Base-by-base conservation (phyloP, 2,797 vertebrate species). In the Nyctalus aviator region DNA sequence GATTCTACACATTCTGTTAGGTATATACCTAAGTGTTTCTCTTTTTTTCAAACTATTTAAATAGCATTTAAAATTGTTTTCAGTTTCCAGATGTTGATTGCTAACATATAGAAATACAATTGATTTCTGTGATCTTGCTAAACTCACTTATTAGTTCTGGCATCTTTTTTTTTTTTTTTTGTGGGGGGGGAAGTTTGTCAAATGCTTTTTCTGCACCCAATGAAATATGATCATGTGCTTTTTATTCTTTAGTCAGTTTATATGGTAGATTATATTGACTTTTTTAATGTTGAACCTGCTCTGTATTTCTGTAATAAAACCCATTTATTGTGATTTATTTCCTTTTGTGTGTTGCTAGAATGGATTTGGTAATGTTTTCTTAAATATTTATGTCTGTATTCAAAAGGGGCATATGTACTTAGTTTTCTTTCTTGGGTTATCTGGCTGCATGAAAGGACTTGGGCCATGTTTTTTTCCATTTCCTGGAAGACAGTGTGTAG, bases 181-280 rank as follows among this genome's bases (percentile, higher is more conserved):
- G n/a, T 41, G 41, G 4, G 44, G 8, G 35, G 71, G 81, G 66
- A 69, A 32, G 86, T 92, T 86, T 75, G 15, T 94, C 35, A 79
- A 62, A 48, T 79, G 27, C 3, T 89, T 89, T 93, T 91, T 35
- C 48, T 93, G 6, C 3, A 75, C 14, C 11, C 37, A 25, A 66
- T 90, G 30, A 88, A 84, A 53, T 44, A 32, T 71, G 53, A 55
- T 79, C 25, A 48, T 41, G 7, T 57, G 81, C 17, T 17, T 88
- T 90, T 90, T 84, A 77, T 88, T 92, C 59, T 81, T 95, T 79
- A 88, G 27, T 79, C 50, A 32, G 10, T 78, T 88, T 78, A 32
- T 78, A 66, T 62, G 23, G 20, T 78, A 87, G 57, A 76, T 71
- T 48, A 55, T 37, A 77, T 77, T 72, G 21, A 84, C 18, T 35